Conservation (phyloP, 64 coral and sea anemone species). For the Porites lutea region DNA sequence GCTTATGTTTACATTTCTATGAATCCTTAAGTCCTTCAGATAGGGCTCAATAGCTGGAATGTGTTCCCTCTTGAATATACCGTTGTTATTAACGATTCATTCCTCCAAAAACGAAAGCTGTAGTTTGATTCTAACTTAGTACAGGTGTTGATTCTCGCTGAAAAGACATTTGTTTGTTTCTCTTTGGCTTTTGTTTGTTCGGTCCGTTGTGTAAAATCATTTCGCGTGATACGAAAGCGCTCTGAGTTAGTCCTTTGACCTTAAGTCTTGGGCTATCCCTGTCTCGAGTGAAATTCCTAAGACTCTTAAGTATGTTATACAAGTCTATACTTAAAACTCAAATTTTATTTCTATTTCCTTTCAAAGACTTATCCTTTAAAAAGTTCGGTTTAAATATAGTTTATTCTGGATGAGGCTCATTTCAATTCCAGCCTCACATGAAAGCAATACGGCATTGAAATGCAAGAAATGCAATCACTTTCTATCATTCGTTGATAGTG, state of each 20-base stretch:
- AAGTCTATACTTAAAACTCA: not conserved
- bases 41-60: not conserved
- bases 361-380: not conserved
- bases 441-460: conserved; percentile 38
- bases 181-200: not conserved
- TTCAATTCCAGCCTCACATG: not conserved
- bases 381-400: not conserved
- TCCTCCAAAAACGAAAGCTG: not conserved
- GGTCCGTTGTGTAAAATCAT: not conserved
- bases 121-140: not conserved
- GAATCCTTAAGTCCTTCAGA: not conserved
- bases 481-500: conserved; percentile 41
- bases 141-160: not conserved
- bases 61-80: not conserved
- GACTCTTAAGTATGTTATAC: not conserved
- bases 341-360: not conserved
- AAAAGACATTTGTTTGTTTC: not conserved
- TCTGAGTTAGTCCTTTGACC: conserved; percentile 13
- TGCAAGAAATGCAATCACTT: conserved; percentile 50
- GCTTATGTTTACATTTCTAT: not conserved
- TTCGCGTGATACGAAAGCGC: conserved; percentile 22
- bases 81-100: not conserved
- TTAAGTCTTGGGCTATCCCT: not conserved
- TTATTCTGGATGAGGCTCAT: not conserved
- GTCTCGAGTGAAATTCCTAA: not conserved